phyloP scores from a whole-genome alignment of 1,140 invertebrate species.

The Scaptomyza hsui region DNA sequence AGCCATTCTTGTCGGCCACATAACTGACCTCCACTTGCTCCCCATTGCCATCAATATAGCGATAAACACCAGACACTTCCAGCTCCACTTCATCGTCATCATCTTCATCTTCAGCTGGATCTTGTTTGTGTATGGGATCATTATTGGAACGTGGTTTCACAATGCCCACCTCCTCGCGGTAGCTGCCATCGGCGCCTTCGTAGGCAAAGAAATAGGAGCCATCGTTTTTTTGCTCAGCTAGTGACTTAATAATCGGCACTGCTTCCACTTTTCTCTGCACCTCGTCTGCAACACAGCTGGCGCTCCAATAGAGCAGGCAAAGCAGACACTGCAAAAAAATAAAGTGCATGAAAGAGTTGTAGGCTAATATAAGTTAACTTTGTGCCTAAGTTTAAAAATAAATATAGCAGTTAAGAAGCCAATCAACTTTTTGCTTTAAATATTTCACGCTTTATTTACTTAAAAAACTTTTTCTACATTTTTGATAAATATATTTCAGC shows the following conservation, averaged over 20 bases:
- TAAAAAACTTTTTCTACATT: too few species aligned
- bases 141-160: conserved; percentile 25
- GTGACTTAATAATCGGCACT: conserved; percentile 64
- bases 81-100: conserved; percentile 55
- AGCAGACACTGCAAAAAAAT: conserved; percentile 18
- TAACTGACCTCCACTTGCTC: conserved; percentile 88
- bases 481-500: too few species aligned
- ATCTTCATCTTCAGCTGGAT: conserved; percentile 2
- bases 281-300: conserved; percentile 5
- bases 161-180: conserved; percentile 74
- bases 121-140: neutral
- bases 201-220: conserved; percentile 77
- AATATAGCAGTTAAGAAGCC: too few species aligned
- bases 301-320: conserved; percentile 24
- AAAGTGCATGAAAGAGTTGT: neutral
- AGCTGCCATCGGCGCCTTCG: conserved; percentile 70
- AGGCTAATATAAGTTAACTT: neutral
- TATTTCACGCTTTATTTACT: too few species aligned
- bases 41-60: conserved; percentile 87
- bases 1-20: conserved; percentile 89
- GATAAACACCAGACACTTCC: conserved; percentile 85
- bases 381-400: too few species aligned
- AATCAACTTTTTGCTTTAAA: too few species aligned
- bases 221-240: conserved; percentile 65
- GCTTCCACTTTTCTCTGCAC: conserved; percentile 1